Evolutionary conservation across 2,797 vertebrate genomes (phyloP), one percentile per base, ranked within the genome.

Genomic region (Labeo calbasu): DNA sequence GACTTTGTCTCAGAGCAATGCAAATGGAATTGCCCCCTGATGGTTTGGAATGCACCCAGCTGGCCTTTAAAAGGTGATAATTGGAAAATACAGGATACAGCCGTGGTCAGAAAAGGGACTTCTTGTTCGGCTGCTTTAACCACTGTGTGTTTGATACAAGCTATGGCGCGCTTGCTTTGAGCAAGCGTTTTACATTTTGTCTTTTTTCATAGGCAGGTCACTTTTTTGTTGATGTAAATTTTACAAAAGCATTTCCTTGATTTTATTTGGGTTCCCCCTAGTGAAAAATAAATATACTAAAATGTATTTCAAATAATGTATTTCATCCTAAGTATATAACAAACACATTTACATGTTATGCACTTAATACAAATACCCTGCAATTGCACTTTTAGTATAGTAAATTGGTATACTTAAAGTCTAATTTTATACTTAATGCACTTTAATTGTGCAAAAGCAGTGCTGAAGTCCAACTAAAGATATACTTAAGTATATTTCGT

Each of bases 31-130:
- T 97, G 96, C 97, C 97, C 97, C 98, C 97, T 89, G 96, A 96
- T 96, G 97, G 95, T 96, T 96, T 97, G 97, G 97, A 98, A 98
- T 98, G 96, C 94, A 96, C 96, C 97, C 97, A 99, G 97, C 98
- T 99, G 97, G 97, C 96, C 96, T 97, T 99, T 98, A 98, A 99
- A 99, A 99, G 97, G 98, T 98, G 98, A 98, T 99, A 99, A 99
- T 99, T 98, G 98, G 97, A 97, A 99, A 99, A 98, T 98, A 97
- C 96, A 98, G 96, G 96, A 98, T 98, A 97, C 97, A 96, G 96
- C 96, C 95, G 93, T 96, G 96, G 96, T 96, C 95, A 95, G 96
- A 96, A 95, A 96, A 92, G 95, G 94, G 95, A 95, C 95, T 95
- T 96, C 95, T 96, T 96, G 95, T 96, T 96, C 95, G 94, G 96